Percentiles rank a stretch among this genome's conserved stretches.
Evolutionary conservation across 1,140 invertebrate genomes (phyloP).

Genomic region (Eumeta japonica): DNA sequence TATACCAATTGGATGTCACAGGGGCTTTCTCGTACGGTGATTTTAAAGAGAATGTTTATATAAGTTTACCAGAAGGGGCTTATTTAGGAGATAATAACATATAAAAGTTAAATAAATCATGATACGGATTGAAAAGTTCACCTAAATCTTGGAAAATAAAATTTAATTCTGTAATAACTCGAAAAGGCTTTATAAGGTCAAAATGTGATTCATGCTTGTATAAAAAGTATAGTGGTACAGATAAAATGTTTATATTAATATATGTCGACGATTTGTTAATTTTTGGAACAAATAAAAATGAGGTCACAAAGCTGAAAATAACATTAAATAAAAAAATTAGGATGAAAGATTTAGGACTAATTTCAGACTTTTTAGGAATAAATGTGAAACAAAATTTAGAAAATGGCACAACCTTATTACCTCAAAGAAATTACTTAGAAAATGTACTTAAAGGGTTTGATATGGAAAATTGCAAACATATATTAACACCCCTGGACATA

Average conservation of each 20-base stretch:
- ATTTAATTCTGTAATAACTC: not conserved
- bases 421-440: no score
- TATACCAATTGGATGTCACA: not conserved
- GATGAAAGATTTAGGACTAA: no score
- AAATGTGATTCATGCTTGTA: not conserved
- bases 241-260: slow-evolving; percentile 6
- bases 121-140: not conserved
- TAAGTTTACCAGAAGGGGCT: not conserved
- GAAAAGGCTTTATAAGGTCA: not conserved
- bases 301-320: slow-evolving; percentile 8
- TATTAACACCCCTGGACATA: slow-evolving; percentile 17
- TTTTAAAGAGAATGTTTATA: not conserved
- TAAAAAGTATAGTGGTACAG: not conserved
- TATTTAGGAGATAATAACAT: not conserved
- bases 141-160: not conserved
- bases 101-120: not conserved
- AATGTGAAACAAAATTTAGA: slow-evolving; percentile 14
- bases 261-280: slow-evolving; percentile 23
- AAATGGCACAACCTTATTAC: slow-evolving; percentile 10
- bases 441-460: slow-evolving; percentile 16
- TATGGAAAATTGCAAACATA: slow-evolving; percentile 15
- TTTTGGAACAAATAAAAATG: no score
- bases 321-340: slow-evolving; percentile 15
- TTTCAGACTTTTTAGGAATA: no score
- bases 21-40: not conserved